phyloP scores from a whole-genome alignment of 2,888 invertebrate species.

The Ophion ellenae region DNA sequence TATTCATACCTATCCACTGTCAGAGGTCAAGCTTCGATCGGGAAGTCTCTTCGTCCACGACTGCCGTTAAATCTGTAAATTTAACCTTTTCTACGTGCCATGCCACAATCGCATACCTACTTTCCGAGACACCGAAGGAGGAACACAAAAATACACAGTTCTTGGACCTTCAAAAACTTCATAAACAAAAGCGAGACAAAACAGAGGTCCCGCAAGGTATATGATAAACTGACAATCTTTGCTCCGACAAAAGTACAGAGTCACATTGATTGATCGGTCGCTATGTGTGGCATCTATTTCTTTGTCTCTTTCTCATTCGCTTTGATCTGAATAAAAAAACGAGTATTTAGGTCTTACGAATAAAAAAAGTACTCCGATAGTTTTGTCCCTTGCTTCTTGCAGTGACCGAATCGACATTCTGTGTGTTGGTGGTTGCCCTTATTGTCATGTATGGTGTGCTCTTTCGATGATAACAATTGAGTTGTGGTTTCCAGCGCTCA shows the following conservation, averaged over 20 bases:
- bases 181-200: neutral
- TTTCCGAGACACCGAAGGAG: neutral
- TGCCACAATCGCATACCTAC: neutral
- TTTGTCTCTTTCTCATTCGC: no score
- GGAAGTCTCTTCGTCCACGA: constrained; percentile 27
- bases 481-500: no score
- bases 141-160: constrained; percentile 1
- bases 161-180: constrained; percentile 1
- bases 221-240: constrained; percentile 40
- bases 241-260: constrained; percentile 32
- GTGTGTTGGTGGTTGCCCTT: no score
- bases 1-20: constrained; percentile 27
- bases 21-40: constrained; percentile 46
- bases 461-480: no score
- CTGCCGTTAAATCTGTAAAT: neutral
- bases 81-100: neutral
- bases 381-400: no score
- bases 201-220: constrained; percentile 25
- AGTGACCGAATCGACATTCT: no score
- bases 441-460: no score
- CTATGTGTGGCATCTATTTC: neutral
- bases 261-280: constrained; percentile 28
- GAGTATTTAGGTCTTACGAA: no score
- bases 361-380: no score
- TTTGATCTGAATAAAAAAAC: no score